Percentiles rank a stretch among this genome's conserved stretches.
These are phyloP conservation scores for Anoncus sp. DNA, from an alignment of 2,888 invertebrate species.

Conservation along the genomic window DNA sequence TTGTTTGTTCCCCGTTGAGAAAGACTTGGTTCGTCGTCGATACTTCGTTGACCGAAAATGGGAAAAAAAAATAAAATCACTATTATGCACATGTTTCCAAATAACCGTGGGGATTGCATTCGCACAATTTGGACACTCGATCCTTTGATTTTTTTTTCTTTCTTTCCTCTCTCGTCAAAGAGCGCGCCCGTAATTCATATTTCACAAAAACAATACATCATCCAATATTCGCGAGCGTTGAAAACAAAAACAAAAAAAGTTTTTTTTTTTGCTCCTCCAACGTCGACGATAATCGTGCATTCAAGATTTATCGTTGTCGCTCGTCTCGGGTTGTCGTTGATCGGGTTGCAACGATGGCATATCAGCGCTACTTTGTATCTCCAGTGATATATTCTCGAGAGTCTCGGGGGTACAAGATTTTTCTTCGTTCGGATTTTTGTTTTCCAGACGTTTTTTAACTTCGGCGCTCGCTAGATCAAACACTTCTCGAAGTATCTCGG, in stretches of 20 bases:
- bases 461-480: slow-evolving; percentile 70
- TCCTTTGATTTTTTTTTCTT: not conserved
- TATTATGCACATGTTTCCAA: not conserved
- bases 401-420: slow-evolving; percentile 63
- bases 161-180: not conserved
- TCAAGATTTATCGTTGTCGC: slow-evolving; percentile 33
- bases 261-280: not conserved
- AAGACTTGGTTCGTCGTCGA: slow-evolving; percentile 2
- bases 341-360: slow-evolving; percentile 71
- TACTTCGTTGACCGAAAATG: not conserved
- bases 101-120: not conserved
- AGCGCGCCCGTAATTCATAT: not conserved
- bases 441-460: slow-evolving; percentile 64
- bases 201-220: not conserved
- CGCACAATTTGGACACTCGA: not conserved
- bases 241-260: not conserved
- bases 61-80: not conserved
- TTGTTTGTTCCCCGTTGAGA: not conserved
- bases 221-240: not conserved
- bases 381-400: slow-evolving; percentile 72
- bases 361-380: slow-evolving; percentile 71
- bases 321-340: slow-evolving; percentile 46
- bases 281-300: not conserved
- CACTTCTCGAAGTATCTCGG: slow-evolving; percentile 65
- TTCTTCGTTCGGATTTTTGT: slow-evolving; percentile 41